phyloP scores from a whole-genome alignment of 2,888 invertebrate genomes.

The Heteropelma amictum region DNA sequence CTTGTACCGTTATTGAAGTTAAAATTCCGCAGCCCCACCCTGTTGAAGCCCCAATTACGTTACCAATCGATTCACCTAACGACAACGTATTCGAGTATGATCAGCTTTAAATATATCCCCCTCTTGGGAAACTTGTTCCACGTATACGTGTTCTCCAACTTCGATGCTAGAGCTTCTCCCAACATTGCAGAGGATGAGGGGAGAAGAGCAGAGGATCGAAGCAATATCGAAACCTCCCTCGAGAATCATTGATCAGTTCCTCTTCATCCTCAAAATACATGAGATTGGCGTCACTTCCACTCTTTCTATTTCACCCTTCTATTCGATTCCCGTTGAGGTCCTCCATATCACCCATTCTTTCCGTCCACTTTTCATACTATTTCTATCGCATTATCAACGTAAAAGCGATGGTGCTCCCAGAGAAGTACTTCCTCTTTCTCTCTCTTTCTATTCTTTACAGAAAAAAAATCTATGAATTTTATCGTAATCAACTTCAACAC shows the following conservation, averaged over 20 bases:
- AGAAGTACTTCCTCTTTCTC: too few species aligned
- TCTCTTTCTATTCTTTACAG: too few species aligned
- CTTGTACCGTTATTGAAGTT: not conserved
- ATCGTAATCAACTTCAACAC: too few species aligned
- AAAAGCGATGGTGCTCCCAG: too few species aligned
- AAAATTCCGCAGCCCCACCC: not conserved
- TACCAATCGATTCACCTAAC: slow-evolving; percentile 65
- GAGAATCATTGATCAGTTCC: slow-evolving; percentile 54
- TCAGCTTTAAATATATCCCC: slow-evolving; percentile 64
- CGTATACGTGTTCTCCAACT: slow-evolving; percentile 24
- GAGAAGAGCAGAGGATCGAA: too few species aligned
- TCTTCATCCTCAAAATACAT: slow-evolving; percentile 23
- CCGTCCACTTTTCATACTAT: not conserved
- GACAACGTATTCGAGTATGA: slow-evolving; percentile 69
- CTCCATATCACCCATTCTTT: not conserved
- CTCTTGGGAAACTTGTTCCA: slow-evolving; percentile 17
- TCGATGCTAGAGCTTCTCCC: slow-evolving; percentile 23
- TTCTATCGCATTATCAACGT: slow-evolving; percentile 25
- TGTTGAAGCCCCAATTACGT: slow-evolving; percentile 59
- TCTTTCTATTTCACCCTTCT: not conserved
- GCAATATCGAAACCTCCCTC: slow-evolving; percentile 37
- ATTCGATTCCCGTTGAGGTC: slow-evolving; percentile 16
- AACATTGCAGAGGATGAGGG: not conserved
- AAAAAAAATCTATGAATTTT: too few species aligned
- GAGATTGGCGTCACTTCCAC: slow-evolving; percentile 10